These are phyloP conservation scores for Empis livida DNA, from an alignment of 2,888 invertebrate species.

Conservation along the genomic window DNA sequence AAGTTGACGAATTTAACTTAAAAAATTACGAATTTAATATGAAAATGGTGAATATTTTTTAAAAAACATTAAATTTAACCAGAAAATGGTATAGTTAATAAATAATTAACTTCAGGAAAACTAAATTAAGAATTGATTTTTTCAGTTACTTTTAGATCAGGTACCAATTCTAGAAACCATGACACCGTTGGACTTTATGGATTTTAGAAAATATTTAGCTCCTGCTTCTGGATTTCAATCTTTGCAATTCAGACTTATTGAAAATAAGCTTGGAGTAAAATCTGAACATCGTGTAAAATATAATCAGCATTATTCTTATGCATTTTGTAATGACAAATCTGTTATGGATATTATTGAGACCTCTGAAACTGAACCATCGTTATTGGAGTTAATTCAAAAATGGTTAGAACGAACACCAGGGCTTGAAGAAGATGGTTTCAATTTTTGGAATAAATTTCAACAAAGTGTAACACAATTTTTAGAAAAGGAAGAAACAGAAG, in stretches of 20 bases:
- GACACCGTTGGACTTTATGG: slow-evolving; percentile 98
- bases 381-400: slow-evolving; percentile 72
- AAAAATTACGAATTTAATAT: too few relatives aligned
- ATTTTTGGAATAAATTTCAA: slow-evolving; percentile 90
- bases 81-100: too few relatives aligned
- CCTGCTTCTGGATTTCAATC: slow-evolving; percentile 98
- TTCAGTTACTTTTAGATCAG: slow-evolving; percentile 86
- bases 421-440: slow-evolving; percentile 66
- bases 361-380: slow-evolving; percentile 74
- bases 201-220: slow-evolving; percentile 82
- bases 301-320: slow-evolving; percentile 80
- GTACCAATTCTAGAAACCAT: slow-evolving; percentile 96
- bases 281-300: slow-evolving; percentile 83
- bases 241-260: slow-evolving; percentile 86
- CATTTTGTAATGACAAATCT: slow-evolving; percentile 63
- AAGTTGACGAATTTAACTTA: too few relatives aligned
- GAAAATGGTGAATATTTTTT: too few relatives aligned
- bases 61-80: too few relatives aligned
- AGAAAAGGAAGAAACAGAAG: slow-evolving; percentile 48
- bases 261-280: slow-evolving; percentile 78
- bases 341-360: slow-evolving; percentile 44
- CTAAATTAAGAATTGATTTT: slow-evolving; percentile 4
- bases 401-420: slow-evolving; percentile 96
- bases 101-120: too few relatives aligned
- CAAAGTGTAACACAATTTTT: slow-evolving; percentile 59